Evolutionary conservation across 2,888 invertebrate genomes (phyloP).

Genomic region (Amphipyra tragopoginis): DNA sequence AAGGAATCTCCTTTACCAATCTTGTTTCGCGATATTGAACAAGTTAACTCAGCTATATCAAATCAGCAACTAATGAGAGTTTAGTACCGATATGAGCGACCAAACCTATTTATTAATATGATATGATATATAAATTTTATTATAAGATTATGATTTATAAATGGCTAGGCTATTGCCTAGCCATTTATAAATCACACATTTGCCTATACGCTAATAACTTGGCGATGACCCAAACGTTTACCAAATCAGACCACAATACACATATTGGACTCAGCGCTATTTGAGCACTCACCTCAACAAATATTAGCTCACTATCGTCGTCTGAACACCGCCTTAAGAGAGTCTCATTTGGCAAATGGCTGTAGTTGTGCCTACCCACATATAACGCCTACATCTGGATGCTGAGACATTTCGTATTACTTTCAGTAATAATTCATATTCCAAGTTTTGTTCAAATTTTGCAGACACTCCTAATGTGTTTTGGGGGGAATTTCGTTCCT

Average conservation of each 20-base stretch:
- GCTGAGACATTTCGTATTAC: conserved; percentile 42
- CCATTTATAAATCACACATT: not conserved
- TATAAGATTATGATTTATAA: no score
- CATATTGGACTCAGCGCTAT: conserved; percentile 4
- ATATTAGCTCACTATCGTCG: conserved; percentile 25
- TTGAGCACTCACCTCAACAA: conserved; percentile 30
- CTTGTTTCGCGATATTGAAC: no score
- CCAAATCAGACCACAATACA: not conserved
- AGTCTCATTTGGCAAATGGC: conserved; percentile 57
- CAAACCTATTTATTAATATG: not conserved
- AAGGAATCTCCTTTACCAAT: not conserved
- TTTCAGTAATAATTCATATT: conserved; percentile 55
- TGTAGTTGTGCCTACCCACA: conserved; percentile 24
- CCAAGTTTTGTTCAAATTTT: conserved; percentile 50
- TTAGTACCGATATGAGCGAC: no score
- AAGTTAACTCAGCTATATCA: no score
- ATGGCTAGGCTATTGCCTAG: no score
- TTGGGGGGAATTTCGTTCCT: conserved; percentile 19
- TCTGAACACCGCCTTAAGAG: conserved; percentile 31
- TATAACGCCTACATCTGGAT: conserved; percentile 29
- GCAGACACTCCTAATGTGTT: conserved; percentile 48
- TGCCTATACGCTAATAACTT: conserved; percentile 5
- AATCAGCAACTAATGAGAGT: no score
- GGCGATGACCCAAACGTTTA: conserved; percentile 20
- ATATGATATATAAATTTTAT: no score